phyloP scores from a whole-genome alignment of 2,888 invertebrate species.

The Metopia argyrocephala region DNA sequence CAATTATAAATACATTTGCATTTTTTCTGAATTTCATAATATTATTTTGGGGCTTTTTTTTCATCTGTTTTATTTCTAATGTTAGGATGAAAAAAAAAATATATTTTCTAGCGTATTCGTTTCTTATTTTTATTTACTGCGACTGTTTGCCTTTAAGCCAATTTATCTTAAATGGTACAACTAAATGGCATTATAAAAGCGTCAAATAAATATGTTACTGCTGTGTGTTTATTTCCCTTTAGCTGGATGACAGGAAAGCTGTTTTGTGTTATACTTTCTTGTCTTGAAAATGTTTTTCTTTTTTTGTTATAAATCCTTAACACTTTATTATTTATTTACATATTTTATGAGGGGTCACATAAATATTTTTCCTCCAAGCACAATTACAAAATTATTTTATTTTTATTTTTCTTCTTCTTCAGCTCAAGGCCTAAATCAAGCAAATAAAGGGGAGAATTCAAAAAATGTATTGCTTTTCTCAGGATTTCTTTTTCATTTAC shows the following conservation, averaged over 20 bases:
- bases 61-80: too few species aligned
- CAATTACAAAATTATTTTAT: neutral
- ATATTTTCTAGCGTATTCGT: neutral
- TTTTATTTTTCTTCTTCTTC: constrained; percentile 19
- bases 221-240: neutral
- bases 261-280: neutral
- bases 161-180: constrained; percentile 6
- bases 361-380: neutral
- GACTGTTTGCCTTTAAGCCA: neutral
- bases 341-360: constrained; percentile 13
- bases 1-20: too few species aligned
- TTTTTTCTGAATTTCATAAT: too few species aligned
- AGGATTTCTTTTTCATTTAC: too few species aligned
- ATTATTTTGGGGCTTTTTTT: too few species aligned
- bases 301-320: neutral
- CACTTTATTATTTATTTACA: neutral
- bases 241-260: neutral
- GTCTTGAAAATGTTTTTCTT: neutral
- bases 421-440: constrained; percentile 7
- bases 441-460: neutral
- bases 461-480: constrained; percentile 4
- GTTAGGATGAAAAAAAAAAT: neutral
- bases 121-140: neutral
- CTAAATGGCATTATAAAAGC: neutral
- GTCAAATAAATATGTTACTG: neutral